A percentile compares a stretch with the other conserved stretches of the same genome.
phyloP scores from a whole-genome alignment of 1,140 invertebrate genomes.

The Cardiocondyla obscurior region DNA sequence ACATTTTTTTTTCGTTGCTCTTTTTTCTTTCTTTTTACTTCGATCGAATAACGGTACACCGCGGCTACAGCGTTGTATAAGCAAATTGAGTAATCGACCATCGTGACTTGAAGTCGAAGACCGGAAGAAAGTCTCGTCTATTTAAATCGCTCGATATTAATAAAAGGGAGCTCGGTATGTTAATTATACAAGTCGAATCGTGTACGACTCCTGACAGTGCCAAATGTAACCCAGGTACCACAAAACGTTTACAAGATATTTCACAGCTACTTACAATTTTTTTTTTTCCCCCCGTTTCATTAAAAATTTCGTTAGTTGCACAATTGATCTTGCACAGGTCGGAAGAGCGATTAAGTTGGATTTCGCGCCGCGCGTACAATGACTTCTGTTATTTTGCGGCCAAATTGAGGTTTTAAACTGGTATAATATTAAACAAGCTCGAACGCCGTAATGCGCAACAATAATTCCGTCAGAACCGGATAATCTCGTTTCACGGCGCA shows the following conservation, averaged over 20 bases:
- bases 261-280: too few species aligned
- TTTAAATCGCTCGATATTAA: neutral
- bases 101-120: neutral
- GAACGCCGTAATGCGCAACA: neutral
- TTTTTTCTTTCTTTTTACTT: conserved; percentile 18
- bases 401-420: neutral
- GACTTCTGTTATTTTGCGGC: neutral
- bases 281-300: too few species aligned
- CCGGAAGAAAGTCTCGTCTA: neutral
- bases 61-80: conserved; percentile 14
- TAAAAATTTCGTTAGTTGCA: neutral
- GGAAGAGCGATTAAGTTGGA: neutral
- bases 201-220: too few species aligned
- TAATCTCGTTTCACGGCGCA: conserved; percentile 21
- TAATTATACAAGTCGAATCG: too few species aligned
- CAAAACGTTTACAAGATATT: too few species aligned
- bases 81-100: conserved; percentile 38
- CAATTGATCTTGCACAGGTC: neutral
- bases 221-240: too few species aligned
- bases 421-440: neutral
- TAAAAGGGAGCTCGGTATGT: neutral
- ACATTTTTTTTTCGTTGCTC: conserved; percentile 5
- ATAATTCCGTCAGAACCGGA: conserved; percentile 11
- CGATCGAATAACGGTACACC: conserved; percentile 36
- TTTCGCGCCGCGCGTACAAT: neutral